Conservation (phyloP, 2,888 invertebrate species). For the Brachycybe producta region DNA sequence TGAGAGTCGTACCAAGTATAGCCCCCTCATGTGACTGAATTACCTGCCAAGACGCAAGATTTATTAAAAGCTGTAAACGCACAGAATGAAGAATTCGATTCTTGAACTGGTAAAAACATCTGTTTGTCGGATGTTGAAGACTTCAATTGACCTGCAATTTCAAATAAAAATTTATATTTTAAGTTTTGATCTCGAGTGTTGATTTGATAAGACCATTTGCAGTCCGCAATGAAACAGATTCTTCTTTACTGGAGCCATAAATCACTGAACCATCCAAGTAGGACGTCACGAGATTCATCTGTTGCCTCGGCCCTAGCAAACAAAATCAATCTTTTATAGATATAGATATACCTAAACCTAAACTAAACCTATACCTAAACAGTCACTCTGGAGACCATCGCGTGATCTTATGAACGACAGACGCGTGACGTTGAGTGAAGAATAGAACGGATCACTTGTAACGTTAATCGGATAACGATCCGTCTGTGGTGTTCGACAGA, state of each 20-base stretch:
- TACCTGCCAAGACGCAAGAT: not conserved
- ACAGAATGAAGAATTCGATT: not conserved
- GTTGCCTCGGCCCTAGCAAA: constrained; percentile 11
- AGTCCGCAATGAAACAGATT: not conserved
- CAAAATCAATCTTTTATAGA: not conserved
- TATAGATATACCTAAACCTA: not conserved
- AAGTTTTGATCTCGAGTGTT: not conserved
- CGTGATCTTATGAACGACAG: constrained; percentile 2
- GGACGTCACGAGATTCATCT: constrained; percentile 4
- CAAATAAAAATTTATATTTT: not conserved
- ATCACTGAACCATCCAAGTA: constrained; percentile 5
- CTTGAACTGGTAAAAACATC: not conserved
- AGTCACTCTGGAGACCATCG: not conserved
- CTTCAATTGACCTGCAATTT: constrained; percentile 1
- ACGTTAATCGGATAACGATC: too few relatives aligned
- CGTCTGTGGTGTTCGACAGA: too few relatives aligned
- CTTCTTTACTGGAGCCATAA: constrained; percentile 8
- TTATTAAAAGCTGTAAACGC: not conserved
- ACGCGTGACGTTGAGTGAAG: not conserved
- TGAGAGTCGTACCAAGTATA: too few relatives aligned
- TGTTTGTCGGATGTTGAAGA: not conserved
- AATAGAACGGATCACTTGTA: constrained; percentile 7
- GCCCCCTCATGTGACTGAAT: too few relatives aligned
- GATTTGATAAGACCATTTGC: not conserved
- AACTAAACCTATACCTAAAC: not conserved